phyloP scores from a whole-genome alignment of 2,113 vertebrate species.

The Pseudonaja textilis region DNA sequence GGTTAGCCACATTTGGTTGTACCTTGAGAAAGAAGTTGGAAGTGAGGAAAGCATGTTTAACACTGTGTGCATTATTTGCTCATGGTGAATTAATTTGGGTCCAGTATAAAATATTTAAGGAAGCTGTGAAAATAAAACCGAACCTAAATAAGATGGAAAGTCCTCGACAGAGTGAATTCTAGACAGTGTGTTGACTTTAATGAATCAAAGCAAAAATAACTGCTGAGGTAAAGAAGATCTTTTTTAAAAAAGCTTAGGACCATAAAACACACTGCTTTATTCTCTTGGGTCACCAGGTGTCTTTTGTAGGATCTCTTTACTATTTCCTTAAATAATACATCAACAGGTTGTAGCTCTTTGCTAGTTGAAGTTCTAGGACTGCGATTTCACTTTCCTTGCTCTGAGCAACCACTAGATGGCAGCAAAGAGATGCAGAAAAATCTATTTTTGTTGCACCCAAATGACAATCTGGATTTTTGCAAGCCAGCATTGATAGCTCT shows the following conservation, averaged over 20 bases:
- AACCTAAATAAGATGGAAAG: background rate
- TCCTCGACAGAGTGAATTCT: slow-evolving; percentile 23
- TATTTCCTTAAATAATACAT: slow-evolving; percentile 41
- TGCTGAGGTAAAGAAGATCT: slow-evolving; percentile 10
- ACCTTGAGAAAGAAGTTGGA: background rate
- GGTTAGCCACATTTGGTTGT: no score
- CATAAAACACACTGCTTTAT: slow-evolving; percentile 23
- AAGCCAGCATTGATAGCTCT: background rate
- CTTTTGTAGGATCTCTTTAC: slow-evolving; percentile 25
- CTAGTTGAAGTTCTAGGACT: background rate
- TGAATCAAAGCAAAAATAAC: background rate
- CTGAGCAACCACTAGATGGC: background rate
- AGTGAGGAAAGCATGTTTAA: slow-evolving; percentile 19
- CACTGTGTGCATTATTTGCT: slow-evolving; percentile 27
- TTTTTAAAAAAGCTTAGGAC: background rate
- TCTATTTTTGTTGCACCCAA: background rate
- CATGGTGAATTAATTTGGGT: background rate
- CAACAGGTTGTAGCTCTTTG: background rate
- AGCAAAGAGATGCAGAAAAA: background rate
- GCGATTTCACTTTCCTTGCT: background rate
- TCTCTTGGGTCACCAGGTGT: background rate
- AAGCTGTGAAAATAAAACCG: background rate
- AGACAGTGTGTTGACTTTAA: background rate
- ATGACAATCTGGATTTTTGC: background rate
- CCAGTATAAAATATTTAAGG: slow-evolving; percentile 47